Conservation (phyloP, 2,888 invertebrate genomes). For the Spatulosminthurus flaviceps region DNA sequence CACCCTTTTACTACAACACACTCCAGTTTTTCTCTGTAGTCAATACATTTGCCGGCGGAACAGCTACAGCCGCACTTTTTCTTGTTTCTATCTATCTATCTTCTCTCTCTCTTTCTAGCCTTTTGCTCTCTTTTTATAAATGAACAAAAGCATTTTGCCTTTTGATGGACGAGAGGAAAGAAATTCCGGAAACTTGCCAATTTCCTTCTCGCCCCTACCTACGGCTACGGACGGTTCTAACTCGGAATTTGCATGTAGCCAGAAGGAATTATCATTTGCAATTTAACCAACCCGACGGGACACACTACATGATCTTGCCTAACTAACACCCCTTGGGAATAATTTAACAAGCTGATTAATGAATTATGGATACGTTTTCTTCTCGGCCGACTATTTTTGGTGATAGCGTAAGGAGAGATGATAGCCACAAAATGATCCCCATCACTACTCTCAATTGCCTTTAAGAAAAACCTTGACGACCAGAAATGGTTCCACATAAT, state of each 20-base stretch:
- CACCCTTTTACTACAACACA: neutral
- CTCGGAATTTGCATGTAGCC: no score
- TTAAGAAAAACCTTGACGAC: conserved; percentile 1
- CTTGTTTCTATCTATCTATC: neutral
- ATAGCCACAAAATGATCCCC: neutral
- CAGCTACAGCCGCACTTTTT: conserved; percentile 3
- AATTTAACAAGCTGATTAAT: neutral
- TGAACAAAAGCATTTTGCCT: conserved; percentile 8
- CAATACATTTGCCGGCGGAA: conserved; percentile 10
- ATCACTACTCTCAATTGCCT: neutral
- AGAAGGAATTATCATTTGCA: no score
- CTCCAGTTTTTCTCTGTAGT: neutral
- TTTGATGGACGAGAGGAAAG: conserved; percentile 15
- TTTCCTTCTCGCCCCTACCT: neutral
- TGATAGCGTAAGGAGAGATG: neutral
- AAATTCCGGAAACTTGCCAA: conserved; percentile 27
- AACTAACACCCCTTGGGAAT: conserved; percentile 2
- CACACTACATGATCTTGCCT: neutral
- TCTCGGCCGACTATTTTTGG: neutral
- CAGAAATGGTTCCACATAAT: neutral
- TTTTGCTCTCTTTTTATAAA: conserved; percentile 12
- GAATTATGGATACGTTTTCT: conserved; percentile 12
- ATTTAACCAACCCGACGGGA: neutral
- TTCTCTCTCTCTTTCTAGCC: neutral
- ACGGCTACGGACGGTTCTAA: neutral